Base-by-base conservation (phyloP, 2,888 invertebrate genomes). In the Drepana falcataria region DNA sequence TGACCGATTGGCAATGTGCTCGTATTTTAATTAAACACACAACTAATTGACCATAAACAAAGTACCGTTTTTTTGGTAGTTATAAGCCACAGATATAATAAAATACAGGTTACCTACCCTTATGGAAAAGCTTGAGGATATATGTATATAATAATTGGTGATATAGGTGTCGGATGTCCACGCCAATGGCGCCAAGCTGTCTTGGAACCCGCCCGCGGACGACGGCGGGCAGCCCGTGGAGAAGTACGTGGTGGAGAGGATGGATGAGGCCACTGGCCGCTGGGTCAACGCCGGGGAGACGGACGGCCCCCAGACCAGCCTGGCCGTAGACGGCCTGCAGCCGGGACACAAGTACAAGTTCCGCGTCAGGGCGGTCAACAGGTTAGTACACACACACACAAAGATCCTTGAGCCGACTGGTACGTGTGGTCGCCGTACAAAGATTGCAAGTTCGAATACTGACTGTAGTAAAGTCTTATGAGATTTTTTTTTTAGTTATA, bases 291-390 rank as follows among this genome's bases (percentile, higher is more conserved):
- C 97, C 35, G 98, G 97, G 1, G 98, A 98, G 89, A 97, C 98
- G 2, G 95, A 95, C 74, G 97, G 97, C 0, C 96, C 96, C 0
- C 91, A 92, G 59, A 98, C 97, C 7, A 93, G 87, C 52, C 79
- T 97, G 0, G 92, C 95, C 2, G 94, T 99, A 0, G 97, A 97
- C 54, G 97, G 97, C 0, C 91, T 99, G 0, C 94, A 93, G 48
- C 98, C 98, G 0, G 98, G 97, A 64, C 98, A 98, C 76, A 98
- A 97, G 82, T 99, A 99, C 91, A 98, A 99, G 91, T 99, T 99
- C 93, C 92, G 99, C 55, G 99, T 99, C 0, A 94, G 96, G 57
- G 99, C 99, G 35, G 97, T 98, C 55, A 99, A 99, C 81, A 96
- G 97, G 79, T 91, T 1, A 61, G 70, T 61, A n/a, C 48, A 6